phyloP scores from a whole-genome alignment of 2,888 invertebrate genomes.

The Tribolium freemani region DNA sequence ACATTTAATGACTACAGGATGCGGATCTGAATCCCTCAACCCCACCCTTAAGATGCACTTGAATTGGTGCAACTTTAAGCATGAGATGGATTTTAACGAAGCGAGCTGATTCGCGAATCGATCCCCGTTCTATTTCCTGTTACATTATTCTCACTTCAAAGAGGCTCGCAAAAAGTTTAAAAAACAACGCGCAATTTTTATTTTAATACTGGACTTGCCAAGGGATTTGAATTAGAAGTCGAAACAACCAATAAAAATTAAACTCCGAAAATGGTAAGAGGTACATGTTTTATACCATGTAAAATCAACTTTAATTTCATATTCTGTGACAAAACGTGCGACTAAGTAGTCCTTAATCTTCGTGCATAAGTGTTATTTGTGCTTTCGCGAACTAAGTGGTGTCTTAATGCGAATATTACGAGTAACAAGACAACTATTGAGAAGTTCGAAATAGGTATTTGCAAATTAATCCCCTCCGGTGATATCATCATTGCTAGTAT shows the following conservation, averaged over 20 bases:
- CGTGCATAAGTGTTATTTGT: constrained; percentile 3
- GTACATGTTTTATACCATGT: not conserved
- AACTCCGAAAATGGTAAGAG: no score
- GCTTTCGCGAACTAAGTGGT: constrained; percentile 10
- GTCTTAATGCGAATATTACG: constrained; percentile 24
- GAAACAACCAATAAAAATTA: not conserved
- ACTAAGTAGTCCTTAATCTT: not conserved
- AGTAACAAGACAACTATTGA: constrained; percentile 38
- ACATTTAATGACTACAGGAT: constrained; percentile 56
- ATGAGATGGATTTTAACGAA: constrained; percentile 31
- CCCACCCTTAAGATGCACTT: constrained; percentile 21
- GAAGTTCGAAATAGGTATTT: constrained; percentile 41
- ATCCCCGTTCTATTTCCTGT: constrained; percentile 21
- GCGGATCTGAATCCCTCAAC: constrained; percentile 2
- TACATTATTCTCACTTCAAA: constrained; percentile 19
- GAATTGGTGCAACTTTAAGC: constrained; percentile 30
- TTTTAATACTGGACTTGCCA: not conserved
- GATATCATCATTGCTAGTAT: constrained; percentile 37
- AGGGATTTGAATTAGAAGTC: not conserved
- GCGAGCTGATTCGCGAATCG: constrained; percentile 11
- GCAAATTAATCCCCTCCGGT: constrained; percentile 42
- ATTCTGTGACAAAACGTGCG: not conserved
- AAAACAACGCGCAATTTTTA: not conserved
- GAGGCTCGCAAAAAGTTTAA: not conserved
- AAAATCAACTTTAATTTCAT: not conserved